Evolutionary conservation across 2,888 invertebrate genomes (phyloP).

Genomic region (Neuroscelio doddi): DNA sequence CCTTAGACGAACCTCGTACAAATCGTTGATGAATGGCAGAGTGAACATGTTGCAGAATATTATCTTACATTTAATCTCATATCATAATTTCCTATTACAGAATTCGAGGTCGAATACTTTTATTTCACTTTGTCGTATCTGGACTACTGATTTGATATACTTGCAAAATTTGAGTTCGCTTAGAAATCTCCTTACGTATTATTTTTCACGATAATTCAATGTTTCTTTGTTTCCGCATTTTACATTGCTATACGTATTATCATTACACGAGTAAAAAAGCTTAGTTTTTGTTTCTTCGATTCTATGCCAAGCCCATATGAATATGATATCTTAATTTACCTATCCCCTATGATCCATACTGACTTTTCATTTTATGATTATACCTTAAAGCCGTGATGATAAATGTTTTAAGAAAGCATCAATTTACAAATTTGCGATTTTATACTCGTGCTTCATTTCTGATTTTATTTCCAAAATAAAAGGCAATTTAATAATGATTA

Average conservation of each 20-base stretch:
- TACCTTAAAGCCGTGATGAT: neutral
- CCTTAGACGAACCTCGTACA: slow-evolving; percentile 7
- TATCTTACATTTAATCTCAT: slow-evolving; percentile 22
- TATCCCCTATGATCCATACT: slow-evolving; percentile 13
- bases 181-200: slow-evolving; percentile 54
- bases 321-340: slow-evolving; percentile 54
- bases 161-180: slow-evolving; percentile 55
- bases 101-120: slow-evolving; percentile 40
- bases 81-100: slow-evolving; percentile 23
- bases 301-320: slow-evolving; percentile 64
- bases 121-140: slow-evolving; percentile 39
- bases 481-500: too few relatives aligned
- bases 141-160: slow-evolving; percentile 23
- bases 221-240: slow-evolving; percentile 21
- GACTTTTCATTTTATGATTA: slow-evolving; percentile 11
- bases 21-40: slow-evolving; percentile 24
- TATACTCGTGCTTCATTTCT: too few relatives aligned
- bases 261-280: slow-evolving; percentile 60
- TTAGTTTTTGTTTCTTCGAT: slow-evolving; percentile 25
- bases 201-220: slow-evolving; percentile 32
- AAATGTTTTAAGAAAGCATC: too few relatives aligned
- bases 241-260: slow-evolving; percentile 22
- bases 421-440: too few relatives aligned
- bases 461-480: too few relatives aligned
- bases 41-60: slow-evolving; percentile 14